Base-by-base conservation (phyloP, 2,113 vertebrate species). In the Motacilla tschutschensis region DNA sequence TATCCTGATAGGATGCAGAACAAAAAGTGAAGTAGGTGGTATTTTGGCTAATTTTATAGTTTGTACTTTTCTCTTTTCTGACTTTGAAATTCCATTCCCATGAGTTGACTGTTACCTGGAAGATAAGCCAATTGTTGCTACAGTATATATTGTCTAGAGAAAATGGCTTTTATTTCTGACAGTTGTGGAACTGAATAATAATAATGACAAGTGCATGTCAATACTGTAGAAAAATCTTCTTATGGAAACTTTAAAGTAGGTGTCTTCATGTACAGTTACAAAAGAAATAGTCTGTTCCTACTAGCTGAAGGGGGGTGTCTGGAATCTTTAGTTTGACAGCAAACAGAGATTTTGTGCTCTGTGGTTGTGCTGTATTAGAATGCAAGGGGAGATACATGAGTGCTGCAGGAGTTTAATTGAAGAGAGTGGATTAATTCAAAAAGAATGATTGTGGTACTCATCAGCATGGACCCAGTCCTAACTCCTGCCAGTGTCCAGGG, bases 1-100 rank as follows among this genome's bases (percentile, higher is more conserved):
- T 93, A 83, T 92, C 76, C 54, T 25, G 15, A 54, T 17, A 75
- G 38, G 18, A 77, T 94, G 13, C 35, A 90, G 62, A 79, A 53
- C 28, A 87, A 57, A 58, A 74, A 14, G n/a, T 60, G 29, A 82
- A 87, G 71, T 67, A 72, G 36, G 12, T 73, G 13, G 18, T 50
- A 29, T 70, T 73, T 85, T 79, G 36, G 12, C 29, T 93, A 74
- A 71, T 83, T 72, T 50, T 72, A 14, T 16, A 35, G 13, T 72
- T 43, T 44, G 9, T 78, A 13, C 6, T 17, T 77, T 46, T 17
- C 17, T 36, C 1, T 85, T 89, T 84, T 58, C 50, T 79, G 40
- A 64, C 58, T 47, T 48, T 78, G 59, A 80, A 77, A 74, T 87
- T 79, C 53, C 6, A 5, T 70, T 36, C 9, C 38, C 13, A 5